Base-by-base conservation (phyloP, 2,113 vertebrate species). In the Megaceryle torquata region DNA sequence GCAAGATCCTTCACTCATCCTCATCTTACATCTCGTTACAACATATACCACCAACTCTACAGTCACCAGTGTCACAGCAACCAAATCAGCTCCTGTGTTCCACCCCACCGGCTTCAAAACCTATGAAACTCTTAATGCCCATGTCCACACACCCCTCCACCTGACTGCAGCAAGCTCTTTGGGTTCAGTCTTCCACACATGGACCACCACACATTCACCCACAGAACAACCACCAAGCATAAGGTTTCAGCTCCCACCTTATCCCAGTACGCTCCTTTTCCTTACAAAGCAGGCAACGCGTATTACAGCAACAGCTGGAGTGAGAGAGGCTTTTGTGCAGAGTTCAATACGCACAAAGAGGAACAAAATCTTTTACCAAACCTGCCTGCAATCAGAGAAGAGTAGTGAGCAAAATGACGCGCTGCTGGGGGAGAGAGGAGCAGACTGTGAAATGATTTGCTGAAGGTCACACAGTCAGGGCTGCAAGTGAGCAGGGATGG, bases 321-420 rank as follows among this genome's bases (percentile, higher is more conserved):
- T 0, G 22, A 82, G 93, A 82, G 93, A 74, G 46, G 75, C 96
- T 89, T 93, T 89, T 93, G 95, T 92, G 75, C 76, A 50, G 71
- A 88, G 91, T 93, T 90, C 96, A 93, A 86, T 90, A 65, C 72
- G 8, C 63, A 44, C 91, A 60, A 28, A 65, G 85, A 90, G 86
- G 90, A 87, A 59, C n/a, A 31, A 82, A 91, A 88, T 81, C 93
- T 93, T 88, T 83, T 83, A 91, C 91, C 93, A 93, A 90, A 85
- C 85, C 89, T 48, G 83, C 72, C 90, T 79, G 86, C 93, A 87
- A 89, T 79, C 86, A 89, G 91, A 93, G 60, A 28, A 94, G 92
- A 89, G 39, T 48, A 89, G 85, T 3, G 79, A 96, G 84, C 87
- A 89, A 88, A 91, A 82, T 39, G 89, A 88, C 18, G 12, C 35